Percentiles rank a stretch among this genome's conserved stretches.
Conservation (phyloP, 2,888 invertebrate species). For the Junonia oenone region DNA sequence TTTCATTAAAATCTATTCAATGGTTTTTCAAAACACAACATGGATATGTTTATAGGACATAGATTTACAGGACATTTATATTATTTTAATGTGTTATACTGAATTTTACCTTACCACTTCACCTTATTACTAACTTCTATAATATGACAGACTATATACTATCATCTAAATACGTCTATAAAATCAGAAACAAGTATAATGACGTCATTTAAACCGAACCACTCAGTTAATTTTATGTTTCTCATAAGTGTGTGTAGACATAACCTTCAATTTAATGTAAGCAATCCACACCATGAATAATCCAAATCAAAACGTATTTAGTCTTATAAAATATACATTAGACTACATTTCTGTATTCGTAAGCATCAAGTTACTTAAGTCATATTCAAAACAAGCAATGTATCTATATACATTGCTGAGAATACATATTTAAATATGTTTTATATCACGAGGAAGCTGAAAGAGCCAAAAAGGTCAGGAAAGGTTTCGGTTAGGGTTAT, state of each 20-base stretch:
- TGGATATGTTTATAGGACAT: too few species aligned
- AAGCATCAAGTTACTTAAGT: not conserved
- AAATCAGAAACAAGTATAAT: not conserved
- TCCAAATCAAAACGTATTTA: not conserved
- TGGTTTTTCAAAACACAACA: too few species aligned
- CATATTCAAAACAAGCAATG: not conserved
- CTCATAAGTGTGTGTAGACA: not conserved
- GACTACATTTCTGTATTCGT: not conserved
- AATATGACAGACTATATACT: too few species aligned
- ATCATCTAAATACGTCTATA: not conserved
- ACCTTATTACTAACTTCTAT: too few species aligned
- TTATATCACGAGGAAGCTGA: not conserved
- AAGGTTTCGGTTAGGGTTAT: constrained; percentile 20
- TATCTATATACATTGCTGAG: not conserved
- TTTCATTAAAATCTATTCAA: too few species aligned
- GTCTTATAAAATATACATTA: not conserved
- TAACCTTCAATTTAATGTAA: not conserved
- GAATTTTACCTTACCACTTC: too few species aligned
- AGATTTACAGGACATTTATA: too few species aligned
- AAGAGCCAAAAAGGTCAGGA: not conserved
- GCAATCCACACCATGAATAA: not conserved
- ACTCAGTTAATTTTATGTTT: not conserved
- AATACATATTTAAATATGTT: not conserved
- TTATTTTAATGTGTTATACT: too few species aligned
- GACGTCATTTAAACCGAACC: not conserved